Base-by-base conservation (phyloP, 1,140 invertebrate species). In the Hypsibius dujardini region DNA sequence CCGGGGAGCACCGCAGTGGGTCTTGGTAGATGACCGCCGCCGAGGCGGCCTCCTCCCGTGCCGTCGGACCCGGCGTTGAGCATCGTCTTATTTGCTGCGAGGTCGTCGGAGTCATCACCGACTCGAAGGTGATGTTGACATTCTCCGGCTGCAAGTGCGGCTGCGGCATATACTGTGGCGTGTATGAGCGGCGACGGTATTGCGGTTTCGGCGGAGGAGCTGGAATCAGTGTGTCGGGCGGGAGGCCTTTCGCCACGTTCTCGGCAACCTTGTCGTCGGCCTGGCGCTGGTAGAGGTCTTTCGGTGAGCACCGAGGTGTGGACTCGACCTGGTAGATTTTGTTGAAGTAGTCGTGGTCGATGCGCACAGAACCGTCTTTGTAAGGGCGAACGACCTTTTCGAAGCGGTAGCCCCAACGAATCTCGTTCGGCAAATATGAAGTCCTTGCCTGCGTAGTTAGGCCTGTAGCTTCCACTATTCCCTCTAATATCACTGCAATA, bases 351-450 rank as follows among this genome's bases (percentile, higher is more conserved):
- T 86, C 88, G 78, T 96, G 97, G 79, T 98, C 92, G 46, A 97
- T 91, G 75, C 91, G 86, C 46, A 89, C 88, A 73, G 92, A 88
- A 69, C 89, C 85, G 71, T 92, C 89, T 77, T 92, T 91, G 74
- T 90, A 90, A 79, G 95, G 97, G 56, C 85, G 84, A 47, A 97
- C 90, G 75, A 97, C 83, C 1, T 87, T 86, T 74, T 89, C 87
- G 77, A 95, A 96, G 69, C 90, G 84, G 77, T 95, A 89, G 1
- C 92, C 93, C 92, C 94, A 98, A 46, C 95, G 81, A 69, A 98
- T 88, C 80, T 98, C 94, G 56, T 85, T 87, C 0, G 92, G 88
- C 50, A 95, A 82, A 77, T 96, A 97, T 73, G 92, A 95, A 1
- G 90, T 90, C 14, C 90, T 7, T n/a, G 50, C 50, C 50, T 56